A percentile compares a stretch with the other conserved stretches of the same genome.
phyloP scores from a whole-genome alignment of 2,888 invertebrate species.

The Pheosia gnoma region DNA sequence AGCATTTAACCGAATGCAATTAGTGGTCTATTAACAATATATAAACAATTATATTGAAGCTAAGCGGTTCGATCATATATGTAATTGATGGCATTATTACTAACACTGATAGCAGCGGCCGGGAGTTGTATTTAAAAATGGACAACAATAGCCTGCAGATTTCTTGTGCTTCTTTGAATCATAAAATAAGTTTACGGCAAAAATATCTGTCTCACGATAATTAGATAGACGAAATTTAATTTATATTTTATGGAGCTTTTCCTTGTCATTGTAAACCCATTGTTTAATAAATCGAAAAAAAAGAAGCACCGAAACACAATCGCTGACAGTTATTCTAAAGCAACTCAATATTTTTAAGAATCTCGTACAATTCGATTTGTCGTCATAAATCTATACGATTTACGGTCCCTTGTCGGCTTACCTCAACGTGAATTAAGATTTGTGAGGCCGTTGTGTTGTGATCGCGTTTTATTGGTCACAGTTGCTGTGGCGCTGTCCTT shows the following conservation, averaged over 20 bases:
- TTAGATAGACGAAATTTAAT: too few relatives aligned
- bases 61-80: too few relatives aligned
- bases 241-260: background rate
- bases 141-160: too few relatives aligned
- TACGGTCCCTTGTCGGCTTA: conserved; percentile 1
- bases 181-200: too few relatives aligned
- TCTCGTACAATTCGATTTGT: conserved; percentile 4
- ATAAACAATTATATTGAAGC: too few relatives aligned
- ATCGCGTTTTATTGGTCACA: conserved; percentile 49
- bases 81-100: too few relatives aligned
- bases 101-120: too few relatives aligned
- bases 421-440: conserved; percentile 6
- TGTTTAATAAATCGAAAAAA: background rate
- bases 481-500: conserved; percentile 94
- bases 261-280: background rate
- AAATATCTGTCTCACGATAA: too few relatives aligned
- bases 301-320: background rate
- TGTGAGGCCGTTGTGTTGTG: conserved; percentile 4
- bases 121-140: too few relatives aligned
- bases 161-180: too few relatives aligned
- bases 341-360: background rate
- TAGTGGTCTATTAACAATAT: too few relatives aligned
- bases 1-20: too few relatives aligned
- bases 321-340: background rate
- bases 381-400: conserved; percentile 6